A percentile compares a stretch with the other conserved stretches of the same genome.
Conservation (phyloP, 2,113 vertebrate species). For the Psammodynastes pulverulentus region DNA sequence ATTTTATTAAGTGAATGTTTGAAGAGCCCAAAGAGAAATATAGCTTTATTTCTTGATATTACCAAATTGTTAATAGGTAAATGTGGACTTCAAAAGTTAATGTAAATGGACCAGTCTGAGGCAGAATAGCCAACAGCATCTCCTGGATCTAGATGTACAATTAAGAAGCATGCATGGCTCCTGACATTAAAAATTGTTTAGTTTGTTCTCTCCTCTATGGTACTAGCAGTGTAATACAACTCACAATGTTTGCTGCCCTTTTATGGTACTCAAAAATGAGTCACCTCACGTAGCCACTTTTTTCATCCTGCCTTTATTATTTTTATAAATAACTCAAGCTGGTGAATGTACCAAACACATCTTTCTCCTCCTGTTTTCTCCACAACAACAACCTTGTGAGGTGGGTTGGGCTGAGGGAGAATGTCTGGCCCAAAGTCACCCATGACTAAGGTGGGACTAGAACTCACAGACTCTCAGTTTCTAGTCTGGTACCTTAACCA, state of each 20-base stretch:
- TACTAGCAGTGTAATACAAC: not conserved
- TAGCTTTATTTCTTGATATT: not conserved
- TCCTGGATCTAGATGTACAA: not conserved
- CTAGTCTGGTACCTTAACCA: not conserved
- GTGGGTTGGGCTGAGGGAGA: not conserved
- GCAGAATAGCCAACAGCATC: not conserved
- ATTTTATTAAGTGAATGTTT: not conserved
- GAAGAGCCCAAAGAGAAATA: not conserved
- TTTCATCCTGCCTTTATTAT: not conserved
- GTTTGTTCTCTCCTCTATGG: not conserved
- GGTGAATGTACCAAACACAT: not conserved
- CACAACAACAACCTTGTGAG: not conserved
- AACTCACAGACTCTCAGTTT: not conserved
- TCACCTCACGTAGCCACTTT: not conserved
- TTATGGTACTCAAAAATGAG: not conserved
- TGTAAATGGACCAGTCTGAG: not conserved
- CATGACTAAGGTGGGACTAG: not conserved
- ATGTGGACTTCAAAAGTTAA: not conserved
- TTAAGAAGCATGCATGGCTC: not conserved
- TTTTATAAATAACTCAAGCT: not conserved
- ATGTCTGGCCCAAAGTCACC: not conserved
- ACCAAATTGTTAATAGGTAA: not conserved
- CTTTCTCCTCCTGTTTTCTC: not conserved
- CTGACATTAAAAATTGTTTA: not conserved
- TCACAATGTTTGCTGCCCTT: not conserved